phyloP scores from a whole-genome alignment of 2,113 vertebrate genomes.

The Atherinomorus stipes region DNA sequence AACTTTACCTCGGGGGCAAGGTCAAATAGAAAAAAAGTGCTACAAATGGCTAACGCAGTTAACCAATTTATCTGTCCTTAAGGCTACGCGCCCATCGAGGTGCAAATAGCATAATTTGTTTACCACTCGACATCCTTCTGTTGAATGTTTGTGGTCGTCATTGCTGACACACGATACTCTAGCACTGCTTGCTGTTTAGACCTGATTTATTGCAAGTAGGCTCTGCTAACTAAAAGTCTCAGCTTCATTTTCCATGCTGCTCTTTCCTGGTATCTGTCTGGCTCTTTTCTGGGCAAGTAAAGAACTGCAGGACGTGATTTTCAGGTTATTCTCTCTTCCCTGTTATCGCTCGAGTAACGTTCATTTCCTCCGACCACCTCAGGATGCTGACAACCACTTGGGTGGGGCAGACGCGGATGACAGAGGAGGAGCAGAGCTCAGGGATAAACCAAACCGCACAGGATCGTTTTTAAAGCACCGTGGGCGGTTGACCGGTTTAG shows the following conservation, averaged over 20 bases:
- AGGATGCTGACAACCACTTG: constrained; percentile 69
- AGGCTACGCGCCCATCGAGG: neutral
- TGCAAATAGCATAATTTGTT: constrained; percentile 20
- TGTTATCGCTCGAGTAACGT: constrained; percentile 22
- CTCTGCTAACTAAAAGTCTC: neutral
- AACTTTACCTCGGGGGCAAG: constrained; percentile 19
- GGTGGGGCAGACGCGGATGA: constrained; percentile 71
- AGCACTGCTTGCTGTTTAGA: neutral
- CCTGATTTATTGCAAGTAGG: constrained; percentile 9
- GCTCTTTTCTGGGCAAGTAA: neutral
- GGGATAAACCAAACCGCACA: constrained; percentile 26
- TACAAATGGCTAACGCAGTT: constrained; percentile 43
- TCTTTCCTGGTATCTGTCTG: neutral
- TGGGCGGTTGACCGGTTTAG: constrained; percentile 6
- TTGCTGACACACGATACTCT: constrained; percentile 6
- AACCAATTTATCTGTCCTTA: constrained; percentile 21
- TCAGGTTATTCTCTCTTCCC: constrained; percentile 36
- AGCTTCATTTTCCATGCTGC: neutral
- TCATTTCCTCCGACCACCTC: constrained; percentile 31
- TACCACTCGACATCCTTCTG: neutral
- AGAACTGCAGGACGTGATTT: constrained; percentile 38
- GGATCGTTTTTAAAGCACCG: constrained; percentile 11
- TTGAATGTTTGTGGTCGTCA: constrained; percentile 5
- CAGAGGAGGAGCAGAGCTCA: constrained; percentile 23
- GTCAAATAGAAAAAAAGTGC: constrained; percentile 25